Evolutionary conservation across 2,888 invertebrate genomes (phyloP), one percentile per base, ranked within the genome.

Genomic region (Nebria salina): DNA sequence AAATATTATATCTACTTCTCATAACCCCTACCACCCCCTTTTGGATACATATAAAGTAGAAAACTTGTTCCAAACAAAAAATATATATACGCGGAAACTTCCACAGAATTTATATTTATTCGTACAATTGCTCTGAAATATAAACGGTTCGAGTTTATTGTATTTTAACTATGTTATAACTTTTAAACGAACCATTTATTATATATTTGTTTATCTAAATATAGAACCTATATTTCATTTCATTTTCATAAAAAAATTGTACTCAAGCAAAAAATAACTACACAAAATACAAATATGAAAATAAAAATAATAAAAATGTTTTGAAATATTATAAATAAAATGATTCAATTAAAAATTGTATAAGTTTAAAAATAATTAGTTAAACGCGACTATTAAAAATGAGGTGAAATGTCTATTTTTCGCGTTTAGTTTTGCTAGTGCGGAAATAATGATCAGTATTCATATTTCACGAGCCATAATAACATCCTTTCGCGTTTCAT

Each of bases 1-100:
- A 79, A 73, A 79, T 79, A 79, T 79, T 78, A 74, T 68, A 34
- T 34, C 2, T 34, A 34, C 54, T 54, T 11, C 68, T 74, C 20
- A 20, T 20, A 20, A 20, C 20, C 65, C 66, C 9, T 66, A 25
- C 15, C n/a, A 66, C 66, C 15, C 65, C n/a, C 15, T 66, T 66
- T 66, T 66, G 15, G 66, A 66, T 66, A 20, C 66, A 66, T 54
- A 54, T 54, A 5, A 54, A 11, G 54, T 54, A 11, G 54, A 54
- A 54, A 54, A 54, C 54, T 54, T 54, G 54, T 11, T 54, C 54
- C 2, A 54, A 54, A 54, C 54, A 54, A 54, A 54, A 54, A 54
- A 1, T 54, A 54, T 11, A 54, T 11, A 54, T 54, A 34, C 34
- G 34, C 34, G 54, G 54, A 54, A 54, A 54, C 54, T 54, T 54